Base-by-base conservation (phyloP, 2,888 invertebrate species). In the Cyaniris semiargus region DNA sequence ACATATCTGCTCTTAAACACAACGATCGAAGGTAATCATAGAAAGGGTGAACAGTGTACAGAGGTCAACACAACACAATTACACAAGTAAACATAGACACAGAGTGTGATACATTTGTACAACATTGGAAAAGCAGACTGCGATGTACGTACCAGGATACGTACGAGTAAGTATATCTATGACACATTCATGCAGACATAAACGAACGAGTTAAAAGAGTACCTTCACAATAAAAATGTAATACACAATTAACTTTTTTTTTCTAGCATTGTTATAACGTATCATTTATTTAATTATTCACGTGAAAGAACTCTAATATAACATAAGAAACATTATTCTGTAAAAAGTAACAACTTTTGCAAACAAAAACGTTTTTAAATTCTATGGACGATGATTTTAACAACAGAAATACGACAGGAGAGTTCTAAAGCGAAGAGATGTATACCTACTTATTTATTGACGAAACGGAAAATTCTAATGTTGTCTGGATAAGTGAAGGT, bases 1-100 rank as follows among this genome's bases (percentile, higher is more conserved):
- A 94, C 91, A 94, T 90, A 90, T 94, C 94, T 94, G 94, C 87
- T 87, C 87, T 83, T 81, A 75, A 84, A 91, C 90, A 90, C 83
- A 78, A 83, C 60, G 81, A 84, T 85, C 84, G 79, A 78, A 78
- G 58, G 77, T 79, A 77, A 81, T 75, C 21, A 27, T 48, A 23
- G 38, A 53, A 48, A 23, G 27, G 18, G 66, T 31, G 31, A 31
- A 23, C 60, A 66, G 66, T 31, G 23, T 23, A 66, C 23, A 27
- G 60, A 66, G n/a, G 70, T 34, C 34, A n/a, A 71, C 38, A 38
- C 70, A 13, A 70, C 34, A 71, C 21, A 71, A 21, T 38, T 71
- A 38, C 71, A 71, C 71, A 71, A 15, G 8, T n/a, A 71, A 6
- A 21, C n/a, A 71, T n/a, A 71, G 71, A 34, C 71, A 38, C 4